Evolutionary conservation across 2,888 invertebrate species (phyloP).

Genomic region (Mycalesis mineus): DNA sequence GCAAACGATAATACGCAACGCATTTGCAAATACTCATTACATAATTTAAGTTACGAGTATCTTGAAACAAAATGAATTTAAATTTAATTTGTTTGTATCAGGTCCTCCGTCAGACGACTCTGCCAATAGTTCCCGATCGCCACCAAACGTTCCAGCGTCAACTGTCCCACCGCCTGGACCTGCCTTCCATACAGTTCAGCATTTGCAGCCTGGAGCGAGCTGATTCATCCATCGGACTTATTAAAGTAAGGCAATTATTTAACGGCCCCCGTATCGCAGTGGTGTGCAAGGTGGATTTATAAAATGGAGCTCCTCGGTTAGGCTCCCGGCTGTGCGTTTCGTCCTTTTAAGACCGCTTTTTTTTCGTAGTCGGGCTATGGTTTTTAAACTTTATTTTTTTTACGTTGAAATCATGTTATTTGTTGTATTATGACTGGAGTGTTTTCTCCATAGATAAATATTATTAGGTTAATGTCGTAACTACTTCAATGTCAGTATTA

Average conservation of each 20-base stretch:
- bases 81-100: slow-evolving; percentile 38
- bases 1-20: too few species aligned
- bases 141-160: slow-evolving; percentile 90
- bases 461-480: neutral
- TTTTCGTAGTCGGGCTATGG: too few species aligned
- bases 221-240: slow-evolving; percentile 84
- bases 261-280: too few species aligned
- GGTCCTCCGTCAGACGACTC: slow-evolving; percentile 88
- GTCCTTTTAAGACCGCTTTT: too few species aligned
- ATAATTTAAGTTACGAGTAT: too few species aligned
- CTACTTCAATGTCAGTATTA: neutral
- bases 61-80: too few species aligned
- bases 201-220: slow-evolving; percentile 85
- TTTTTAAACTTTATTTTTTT: too few species aligned
- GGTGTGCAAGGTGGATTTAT: too few species aligned
- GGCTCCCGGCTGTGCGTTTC: too few species aligned
- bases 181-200: slow-evolving; percentile 88
- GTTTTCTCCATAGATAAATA: neutral
- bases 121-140: slow-evolving; percentile 88
- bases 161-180: slow-evolving; percentile 86
- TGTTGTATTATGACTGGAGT: neutral
- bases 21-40: too few species aligned
- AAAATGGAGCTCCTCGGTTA: too few species aligned
- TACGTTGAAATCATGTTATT: too few species aligned
- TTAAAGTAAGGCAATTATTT: slow-evolving; percentile 75